These are phyloP conservation scores for Eolophus roseicapilla DNA, from an alignment of 2,113 vertebrate species.

Conservation along the genomic window DNA sequence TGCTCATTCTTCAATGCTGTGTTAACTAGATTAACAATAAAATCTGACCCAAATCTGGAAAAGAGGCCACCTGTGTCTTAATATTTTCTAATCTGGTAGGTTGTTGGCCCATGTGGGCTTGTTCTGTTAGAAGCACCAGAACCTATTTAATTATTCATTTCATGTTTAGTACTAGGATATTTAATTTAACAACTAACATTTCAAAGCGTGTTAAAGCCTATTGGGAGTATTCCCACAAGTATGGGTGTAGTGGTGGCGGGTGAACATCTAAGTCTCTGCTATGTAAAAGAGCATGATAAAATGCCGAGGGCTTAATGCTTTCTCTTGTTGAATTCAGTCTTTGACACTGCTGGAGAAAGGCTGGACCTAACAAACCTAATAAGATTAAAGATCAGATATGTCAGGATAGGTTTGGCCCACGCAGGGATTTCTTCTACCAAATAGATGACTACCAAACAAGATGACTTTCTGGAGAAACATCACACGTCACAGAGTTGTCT, in stretches of 20 bases:
- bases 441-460: not conserved
- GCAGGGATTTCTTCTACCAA: not conserved
- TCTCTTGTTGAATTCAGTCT: not conserved
- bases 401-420: not conserved
- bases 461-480: not conserved
- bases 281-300: not conserved
- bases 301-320: not conserved
- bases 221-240: not conserved
- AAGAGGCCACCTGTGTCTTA: not conserved
- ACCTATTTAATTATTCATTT: not conserved
- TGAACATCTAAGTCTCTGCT: not conserved
- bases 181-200: not conserved
- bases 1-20: rapidly evolving
- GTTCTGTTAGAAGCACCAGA: not conserved
- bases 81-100: not conserved
- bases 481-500: not conserved
- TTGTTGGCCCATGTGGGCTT: not conserved
- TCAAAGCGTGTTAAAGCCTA: not conserved
- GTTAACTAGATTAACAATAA: not conserved
- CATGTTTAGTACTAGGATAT: not conserved
- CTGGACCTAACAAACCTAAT: not conserved
- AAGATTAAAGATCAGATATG: not conserved
- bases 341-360: not conserved
- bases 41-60: not conserved
- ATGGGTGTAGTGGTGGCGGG: not conserved